Base-by-base conservation (phyloP, 2,888 invertebrate species). In the Pseudoips prasinana region DNA sequence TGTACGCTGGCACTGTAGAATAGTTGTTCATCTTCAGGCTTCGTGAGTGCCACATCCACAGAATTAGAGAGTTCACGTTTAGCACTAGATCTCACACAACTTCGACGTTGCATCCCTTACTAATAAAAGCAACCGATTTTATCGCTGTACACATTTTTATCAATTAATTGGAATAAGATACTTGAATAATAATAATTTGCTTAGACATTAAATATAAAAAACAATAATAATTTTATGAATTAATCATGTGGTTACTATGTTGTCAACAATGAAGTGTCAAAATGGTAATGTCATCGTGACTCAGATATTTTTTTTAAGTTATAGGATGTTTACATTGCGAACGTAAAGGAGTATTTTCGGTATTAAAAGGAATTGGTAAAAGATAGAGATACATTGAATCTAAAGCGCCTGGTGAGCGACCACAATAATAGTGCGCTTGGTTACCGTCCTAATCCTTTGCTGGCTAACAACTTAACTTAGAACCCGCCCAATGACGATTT, bases 1-100 rank as follows among this genome's bases (percentile, higher is more conserved):
- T 79, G 65, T 6, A 85, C 58, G 54, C 85, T 85, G n/a, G 85
- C 85, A 10, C 75, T 69, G 38, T 73, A 85, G 44, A 84, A 80
- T 22, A 74, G 53, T 25, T 79, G 68, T 39, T 73, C 68, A 52
- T 84, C 73, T 19, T 74, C 72, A 1, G 65, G 58, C 29, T 61
- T 62, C 22, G 50, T 36, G 22, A 68, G 45, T 17, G 52, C 51
- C 10, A 45, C 51, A 35, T 66, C 57, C 14, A 65, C 39, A 25
- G 44, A 32, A 29, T 40, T 41, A 25, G 39, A 48, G 36, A 49
- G 44, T 33, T 46, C 44, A 46, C 38, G 38, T 25, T 60, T 44
- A n/a, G 52, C 20, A 29, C 33, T 38, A 17, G 36, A 26, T 27
- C 29, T 42, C 37, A 51, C 8, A 46, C 34, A 25, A 42, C 49